Percentiles rank a stretch among this genome's conserved stretches.
These are phyloP conservation scores for Plutomurus gul DNA, from an alignment of 1,140 invertebrate genomes.

Conservation along the genomic window DNA sequence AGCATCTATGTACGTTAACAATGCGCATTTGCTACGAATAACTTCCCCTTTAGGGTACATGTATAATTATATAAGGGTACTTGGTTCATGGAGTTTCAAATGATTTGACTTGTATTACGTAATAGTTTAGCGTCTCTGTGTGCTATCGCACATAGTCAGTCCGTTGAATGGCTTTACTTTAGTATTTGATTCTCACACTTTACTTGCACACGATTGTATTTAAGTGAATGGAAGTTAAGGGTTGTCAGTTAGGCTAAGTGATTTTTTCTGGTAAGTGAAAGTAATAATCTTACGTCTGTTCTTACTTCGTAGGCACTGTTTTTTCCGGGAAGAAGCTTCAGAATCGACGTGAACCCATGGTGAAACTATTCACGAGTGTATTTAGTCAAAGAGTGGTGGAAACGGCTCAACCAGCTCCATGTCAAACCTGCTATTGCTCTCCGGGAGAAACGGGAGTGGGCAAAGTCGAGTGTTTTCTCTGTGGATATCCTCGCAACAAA, in stretches of 20 bases:
- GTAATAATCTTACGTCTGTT: slow-evolving; percentile 12
- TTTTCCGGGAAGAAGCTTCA: slow-evolving; percentile 68
- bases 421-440: slow-evolving; percentile 76
- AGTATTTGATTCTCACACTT: not conserved
- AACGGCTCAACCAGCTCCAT: slow-evolving; percentile 65
- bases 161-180: slow-evolving; percentile 11
- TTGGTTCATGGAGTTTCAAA: no score
- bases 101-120: no score
- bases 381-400: slow-evolving; percentile 70
- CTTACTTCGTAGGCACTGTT: slow-evolving; percentile 62
- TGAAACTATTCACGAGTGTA: slow-evolving; percentile 70
- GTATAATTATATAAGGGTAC: no score
- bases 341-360: slow-evolving; percentile 62
- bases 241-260: no score
- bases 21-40: no score
- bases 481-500: slow-evolving; percentile 59
- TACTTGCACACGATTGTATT: no score
- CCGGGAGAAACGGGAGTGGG: slow-evolving; percentile 68
- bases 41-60: no score
- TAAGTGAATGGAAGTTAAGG: no score
- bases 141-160: not conserved
- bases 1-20: no score
- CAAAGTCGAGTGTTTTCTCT: slow-evolving; percentile 67
- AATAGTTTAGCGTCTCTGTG: not conserved
- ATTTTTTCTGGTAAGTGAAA: not conserved